Evolutionary conservation across 2,888 invertebrate genomes (phyloP).

Genomic region (Leptogaster cylindrica): DNA sequence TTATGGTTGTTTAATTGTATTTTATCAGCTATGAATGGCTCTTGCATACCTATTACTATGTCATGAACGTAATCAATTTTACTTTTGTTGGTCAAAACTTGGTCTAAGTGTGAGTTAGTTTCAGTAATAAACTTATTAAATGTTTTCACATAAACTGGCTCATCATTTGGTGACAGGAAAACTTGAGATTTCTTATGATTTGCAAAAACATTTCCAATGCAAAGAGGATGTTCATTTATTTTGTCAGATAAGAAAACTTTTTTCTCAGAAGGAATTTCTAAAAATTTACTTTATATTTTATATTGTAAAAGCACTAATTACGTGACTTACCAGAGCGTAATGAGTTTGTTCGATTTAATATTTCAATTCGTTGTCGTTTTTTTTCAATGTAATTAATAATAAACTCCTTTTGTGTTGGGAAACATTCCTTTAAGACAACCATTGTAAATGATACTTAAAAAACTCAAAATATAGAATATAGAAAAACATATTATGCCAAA

Average conservation of each 20-base stretch:
- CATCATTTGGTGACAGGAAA: not conserved
- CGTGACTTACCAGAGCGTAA: constrained; percentile 31
- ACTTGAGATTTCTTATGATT: not conserved
- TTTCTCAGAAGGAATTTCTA: constrained; percentile 1
- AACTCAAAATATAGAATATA: not conserved
- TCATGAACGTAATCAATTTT: constrained; percentile 12
- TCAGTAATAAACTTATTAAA: constrained; percentile 18
- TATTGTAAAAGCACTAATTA: not conserved
- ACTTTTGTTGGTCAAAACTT: constrained; percentile 7
- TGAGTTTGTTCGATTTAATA: constrained; percentile 32
- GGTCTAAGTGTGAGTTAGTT: constrained; percentile 3
- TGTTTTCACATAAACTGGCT: constrained; percentile 1
- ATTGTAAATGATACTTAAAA: constrained; percentile 1
- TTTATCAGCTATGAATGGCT: not conserved
- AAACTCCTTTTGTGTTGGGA: constrained; percentile 34
- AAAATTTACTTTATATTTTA: not conserved
- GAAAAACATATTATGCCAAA: not conserved
- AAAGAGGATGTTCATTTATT: too few species aligned
- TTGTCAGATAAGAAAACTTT: not conserved
- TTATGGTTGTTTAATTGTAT: not conserved
- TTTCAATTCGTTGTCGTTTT: constrained; percentile 33
- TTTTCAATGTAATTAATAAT: constrained; percentile 40
- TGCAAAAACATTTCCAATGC: too few species aligned
- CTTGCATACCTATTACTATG: not conserved
- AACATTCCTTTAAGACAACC: constrained; percentile 42